phyloP scores from a whole-genome alignment of 1,140 invertebrate genomes.

The Coboldia fuscipes region DNA sequence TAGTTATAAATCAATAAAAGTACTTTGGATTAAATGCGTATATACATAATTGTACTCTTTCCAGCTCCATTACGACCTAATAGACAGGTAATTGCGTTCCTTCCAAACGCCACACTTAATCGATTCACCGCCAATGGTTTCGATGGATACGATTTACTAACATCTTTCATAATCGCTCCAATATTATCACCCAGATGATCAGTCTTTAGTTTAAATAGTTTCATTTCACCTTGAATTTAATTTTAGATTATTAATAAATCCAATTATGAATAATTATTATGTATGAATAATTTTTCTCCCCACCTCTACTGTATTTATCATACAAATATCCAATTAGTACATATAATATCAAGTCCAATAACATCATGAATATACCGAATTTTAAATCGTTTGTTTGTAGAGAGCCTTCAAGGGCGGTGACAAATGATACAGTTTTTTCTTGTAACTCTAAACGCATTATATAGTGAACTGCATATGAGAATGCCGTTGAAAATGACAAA shows the following conservation, averaged over 20 bases:
- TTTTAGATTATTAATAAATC: no score
- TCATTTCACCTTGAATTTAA: conserved; percentile 11
- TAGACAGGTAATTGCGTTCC: conserved; percentile 47
- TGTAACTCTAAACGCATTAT: conserved; percentile 33
- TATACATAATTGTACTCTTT: conserved; percentile 60
- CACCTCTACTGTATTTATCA: background rate
- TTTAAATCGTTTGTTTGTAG: conserved; percentile 11
- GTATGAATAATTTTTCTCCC: no score
- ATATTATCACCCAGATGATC: conserved; percentile 17
- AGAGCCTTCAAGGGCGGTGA: conserved; percentile 19
- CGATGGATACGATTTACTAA: conserved; percentile 25
- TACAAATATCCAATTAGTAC: conserved; percentile 21
- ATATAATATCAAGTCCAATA: conserved; percentile 24
- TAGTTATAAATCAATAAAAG: background rate
- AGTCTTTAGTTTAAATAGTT: conserved; percentile 12
- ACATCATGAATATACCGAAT: conserved; percentile 21
- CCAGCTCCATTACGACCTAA: conserved; percentile 72
- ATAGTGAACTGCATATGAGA: conserved; percentile 35
- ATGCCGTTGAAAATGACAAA: conserved; percentile 28
- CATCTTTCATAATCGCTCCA: conserved; percentile 25
- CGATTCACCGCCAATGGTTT: conserved; percentile 43
- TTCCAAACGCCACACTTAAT: conserved; percentile 22
- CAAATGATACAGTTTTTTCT: conserved; percentile 19
- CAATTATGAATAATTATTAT: no score
- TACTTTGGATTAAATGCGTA: no score